Evolutionary conservation across 2,888 invertebrate species (phyloP).

Genomic region (Folsomia candida): DNA sequence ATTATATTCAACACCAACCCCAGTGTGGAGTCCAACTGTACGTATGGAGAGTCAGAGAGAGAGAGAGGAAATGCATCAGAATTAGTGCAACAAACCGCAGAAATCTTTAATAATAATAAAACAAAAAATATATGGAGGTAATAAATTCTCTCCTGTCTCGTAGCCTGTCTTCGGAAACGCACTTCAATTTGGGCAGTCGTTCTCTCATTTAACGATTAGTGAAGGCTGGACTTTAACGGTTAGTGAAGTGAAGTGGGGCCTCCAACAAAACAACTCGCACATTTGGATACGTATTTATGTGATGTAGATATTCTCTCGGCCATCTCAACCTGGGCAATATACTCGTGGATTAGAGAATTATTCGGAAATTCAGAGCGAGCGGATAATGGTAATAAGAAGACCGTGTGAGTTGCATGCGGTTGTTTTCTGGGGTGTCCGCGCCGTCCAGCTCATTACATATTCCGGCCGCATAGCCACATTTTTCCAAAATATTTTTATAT

Average conservation of each 20-base stretch:
- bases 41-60: too few relatives aligned
- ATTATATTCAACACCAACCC: too few relatives aligned
- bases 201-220: background rate
- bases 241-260: background rate
- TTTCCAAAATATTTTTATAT: slow-evolving; percentile 30
- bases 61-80: background rate
- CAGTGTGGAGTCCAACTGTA: too few relatives aligned
- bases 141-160: background rate
- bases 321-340: background rate
- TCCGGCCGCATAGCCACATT: slow-evolving; percentile 23
- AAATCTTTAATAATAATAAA: slow-evolving; percentile 15
- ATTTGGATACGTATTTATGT: background rate
- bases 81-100: slow-evolving; percentile 18
- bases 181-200: too few relatives aligned
- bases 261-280: background rate
- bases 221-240: background rate
- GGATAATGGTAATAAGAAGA: background rate
- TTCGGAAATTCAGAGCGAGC: background rate
- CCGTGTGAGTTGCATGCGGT: background rate
- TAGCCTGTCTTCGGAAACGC: slow-evolving; percentile 9
- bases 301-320: background rate
- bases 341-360: background rate
- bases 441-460: slow-evolving; percentile 23
- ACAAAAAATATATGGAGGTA: slow-evolving; percentile 12
- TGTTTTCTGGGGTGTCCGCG: background rate